Percentiles rank a stretch among this genome's conserved stretches.
These are phyloP conservation scores for Agrypnia vestita DNA, from an alignment of 1,140 invertebrate species.

Conservation along the genomic window DNA sequence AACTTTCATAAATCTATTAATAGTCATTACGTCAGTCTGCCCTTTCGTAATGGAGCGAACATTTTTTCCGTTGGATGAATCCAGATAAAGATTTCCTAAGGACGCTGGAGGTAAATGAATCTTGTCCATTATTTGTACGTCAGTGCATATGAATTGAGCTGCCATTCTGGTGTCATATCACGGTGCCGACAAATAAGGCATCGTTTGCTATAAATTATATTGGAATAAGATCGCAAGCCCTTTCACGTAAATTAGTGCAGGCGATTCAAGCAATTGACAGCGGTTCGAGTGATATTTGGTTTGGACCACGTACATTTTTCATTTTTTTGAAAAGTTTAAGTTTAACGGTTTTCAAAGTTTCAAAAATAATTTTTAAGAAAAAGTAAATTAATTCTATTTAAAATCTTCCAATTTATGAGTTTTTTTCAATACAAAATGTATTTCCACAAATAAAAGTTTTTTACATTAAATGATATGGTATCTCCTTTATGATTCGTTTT, in stretches of 20 bases:
- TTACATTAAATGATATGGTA: too few species aligned
- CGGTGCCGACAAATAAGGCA: constrained; percentile 49
- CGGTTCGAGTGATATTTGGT: not conserved
- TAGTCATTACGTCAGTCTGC: not conserved
- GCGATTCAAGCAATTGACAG: constrained; percentile 12
- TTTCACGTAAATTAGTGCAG: constrained; percentile 46
- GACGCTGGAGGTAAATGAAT: not conserved
- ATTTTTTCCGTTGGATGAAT: not conserved
- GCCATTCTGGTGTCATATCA: constrained; percentile 49
- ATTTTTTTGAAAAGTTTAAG: too few species aligned
- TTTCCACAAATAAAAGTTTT: too few species aligned
- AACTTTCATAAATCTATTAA: too few species aligned
- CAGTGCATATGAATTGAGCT: constrained; percentile 18
- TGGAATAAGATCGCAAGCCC: constrained; percentile 35
- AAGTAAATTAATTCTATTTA: too few species aligned
- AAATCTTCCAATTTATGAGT: too few species aligned
- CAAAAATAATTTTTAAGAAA: too few species aligned
- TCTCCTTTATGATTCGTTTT: too few species aligned
- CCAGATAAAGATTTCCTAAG: not conserved
- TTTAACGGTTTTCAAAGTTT: too few species aligned
- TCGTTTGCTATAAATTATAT: constrained; percentile 33
- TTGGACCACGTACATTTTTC: not conserved
- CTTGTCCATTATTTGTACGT: constrained; percentile 26
- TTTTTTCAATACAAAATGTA: too few species aligned
- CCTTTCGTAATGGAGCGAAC: too few species aligned